phyloP scores from a whole-genome alignment of 2,797 vertebrate species.

The Mallotus villosus region DNA sequence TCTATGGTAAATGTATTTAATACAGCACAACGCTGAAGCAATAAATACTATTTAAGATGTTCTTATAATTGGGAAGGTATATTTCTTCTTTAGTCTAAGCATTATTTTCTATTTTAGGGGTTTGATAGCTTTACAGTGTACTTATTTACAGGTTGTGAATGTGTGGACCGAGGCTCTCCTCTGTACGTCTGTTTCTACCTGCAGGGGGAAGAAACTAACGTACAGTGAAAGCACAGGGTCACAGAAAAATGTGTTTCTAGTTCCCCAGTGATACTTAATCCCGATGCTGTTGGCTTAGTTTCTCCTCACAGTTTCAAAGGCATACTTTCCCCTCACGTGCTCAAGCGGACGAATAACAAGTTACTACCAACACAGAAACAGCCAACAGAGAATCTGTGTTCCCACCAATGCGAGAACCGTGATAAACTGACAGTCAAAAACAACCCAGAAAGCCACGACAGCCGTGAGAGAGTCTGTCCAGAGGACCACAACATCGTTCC shows the following conservation, averaged over 20 bases:
- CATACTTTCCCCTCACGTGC: not conserved
- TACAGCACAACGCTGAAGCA: too few relatives aligned
- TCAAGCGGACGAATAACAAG: not conserved
- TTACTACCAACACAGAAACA: not conserved
- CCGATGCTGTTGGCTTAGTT: slow-evolving; percentile 17
- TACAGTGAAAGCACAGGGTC: slow-evolving; percentile 10
- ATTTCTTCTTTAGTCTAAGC: too few relatives aligned
- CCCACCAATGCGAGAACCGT: not conserved
- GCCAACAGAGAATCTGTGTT: not conserved
- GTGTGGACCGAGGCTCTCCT: not conserved
- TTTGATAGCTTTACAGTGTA: too few relatives aligned
- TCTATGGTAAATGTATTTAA: slow-evolving; percentile 6
- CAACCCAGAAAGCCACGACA: slow-evolving; percentile 45
- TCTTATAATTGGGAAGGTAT: too few relatives aligned
- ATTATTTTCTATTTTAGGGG: too few relatives aligned
- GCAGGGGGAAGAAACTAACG: slow-evolving; percentile 10
- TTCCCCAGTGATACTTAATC: not conserved
- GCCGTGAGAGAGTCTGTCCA: slow-evolving; percentile 20
- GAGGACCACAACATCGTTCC: slow-evolving; percentile 48
- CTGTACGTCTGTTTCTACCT: slow-evolving; percentile 15
- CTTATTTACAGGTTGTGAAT: too few relatives aligned
- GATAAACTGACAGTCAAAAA: slow-evolving; percentile 14
- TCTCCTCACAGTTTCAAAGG: not conserved
- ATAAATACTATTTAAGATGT: too few relatives aligned
- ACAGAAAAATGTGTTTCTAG: slow-evolving; percentile 18